Percentiles rank a stretch among this genome's conserved stretches.
phyloP scores from a whole-genome alignment of 1,140 invertebrate genomes.

The Tigriopus japonicus region DNA sequence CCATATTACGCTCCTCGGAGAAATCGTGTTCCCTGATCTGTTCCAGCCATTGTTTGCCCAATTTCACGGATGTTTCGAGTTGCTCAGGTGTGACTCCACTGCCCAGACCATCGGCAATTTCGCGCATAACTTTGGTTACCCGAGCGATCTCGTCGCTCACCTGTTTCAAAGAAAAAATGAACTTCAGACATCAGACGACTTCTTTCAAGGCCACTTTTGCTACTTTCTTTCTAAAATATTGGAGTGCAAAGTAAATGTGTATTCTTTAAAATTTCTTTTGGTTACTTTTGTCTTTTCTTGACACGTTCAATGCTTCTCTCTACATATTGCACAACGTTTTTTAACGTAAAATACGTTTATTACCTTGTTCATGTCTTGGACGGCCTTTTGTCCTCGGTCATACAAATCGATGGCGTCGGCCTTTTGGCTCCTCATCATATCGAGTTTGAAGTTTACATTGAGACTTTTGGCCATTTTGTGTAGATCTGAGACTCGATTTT shows the following conservation, averaged over 20 bases:
- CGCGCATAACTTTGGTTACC: not conserved
- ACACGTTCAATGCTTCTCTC: no score
- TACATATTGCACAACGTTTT: no score
- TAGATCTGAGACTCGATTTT: not conserved
- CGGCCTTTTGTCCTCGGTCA: not conserved
- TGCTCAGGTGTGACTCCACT: slow-evolving; percentile 9
- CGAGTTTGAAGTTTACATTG: slow-evolving; percentile 10
- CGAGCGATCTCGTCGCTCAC: not conserved
- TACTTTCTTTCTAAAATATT: no score
- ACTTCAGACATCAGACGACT: no score
- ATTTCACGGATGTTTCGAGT: slow-evolving; percentile 6
- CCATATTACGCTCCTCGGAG: slow-evolving; percentile 9
- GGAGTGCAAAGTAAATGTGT: no score
- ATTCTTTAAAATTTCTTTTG: no score
- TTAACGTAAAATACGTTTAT: no score
- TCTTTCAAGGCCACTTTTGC: no score
- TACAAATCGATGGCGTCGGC: not conserved
- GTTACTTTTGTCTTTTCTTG: no score
- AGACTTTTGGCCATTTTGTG: not conserved
- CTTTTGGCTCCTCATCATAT: slow-evolving; percentile 1
- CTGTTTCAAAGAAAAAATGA: not conserved
- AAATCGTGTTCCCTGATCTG: slow-evolving; percentile 1
- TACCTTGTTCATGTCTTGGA: not conserved
- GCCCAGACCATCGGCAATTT: slow-evolving; percentile 9
- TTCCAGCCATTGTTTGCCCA: slow-evolving; percentile 2